phyloP scores from a whole-genome alignment of 2,888 invertebrate species.

The Ormyrus thymus region DNA sequence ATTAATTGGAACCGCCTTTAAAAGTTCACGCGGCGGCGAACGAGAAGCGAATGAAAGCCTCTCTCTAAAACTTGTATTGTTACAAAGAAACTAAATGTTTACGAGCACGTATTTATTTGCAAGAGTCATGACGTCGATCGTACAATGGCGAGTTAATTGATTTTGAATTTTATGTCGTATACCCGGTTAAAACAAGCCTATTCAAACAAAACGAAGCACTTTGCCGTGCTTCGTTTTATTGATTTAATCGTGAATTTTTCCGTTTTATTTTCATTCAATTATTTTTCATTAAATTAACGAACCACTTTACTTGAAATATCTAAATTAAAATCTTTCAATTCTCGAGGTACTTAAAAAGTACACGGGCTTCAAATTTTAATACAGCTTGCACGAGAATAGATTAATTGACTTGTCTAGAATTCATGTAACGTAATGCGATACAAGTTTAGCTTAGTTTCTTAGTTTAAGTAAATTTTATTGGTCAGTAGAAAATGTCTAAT shows the following conservation, averaged over 20 bases:
- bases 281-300: neutral
- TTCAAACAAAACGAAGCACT: slow-evolving; percentile 20
- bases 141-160: slow-evolving; percentile 48
- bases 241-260: neutral
- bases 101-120: slow-evolving; percentile 47
- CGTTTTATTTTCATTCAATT: neutral
- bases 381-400: too few relatives aligned
- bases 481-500: too few relatives aligned
- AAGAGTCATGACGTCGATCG: slow-evolving; percentile 35
- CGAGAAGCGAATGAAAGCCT: slow-evolving; percentile 24
- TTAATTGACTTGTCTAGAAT: too few relatives aligned
- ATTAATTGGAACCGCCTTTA: slow-evolving; percentile 11
- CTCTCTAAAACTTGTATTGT: slow-evolving; percentile 22
- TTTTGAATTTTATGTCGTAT: slow-evolving; percentile 35
- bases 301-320: too few relatives aligned
- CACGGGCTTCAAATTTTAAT: too few relatives aligned
- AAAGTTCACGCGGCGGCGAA: slow-evolving; percentile 3
- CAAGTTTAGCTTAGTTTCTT: too few relatives aligned
- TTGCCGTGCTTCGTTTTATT: neutral
- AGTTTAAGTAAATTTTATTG: too few relatives aligned
- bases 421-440: too few relatives aligned
- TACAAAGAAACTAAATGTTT: slow-evolving; percentile 44
- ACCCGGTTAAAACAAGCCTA: neutral
- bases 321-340: too few relatives aligned
- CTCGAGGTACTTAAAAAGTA: too few relatives aligned